Conservation (phyloP, 2,888 invertebrate species). For the Phlogophora meticulosa region DNA sequence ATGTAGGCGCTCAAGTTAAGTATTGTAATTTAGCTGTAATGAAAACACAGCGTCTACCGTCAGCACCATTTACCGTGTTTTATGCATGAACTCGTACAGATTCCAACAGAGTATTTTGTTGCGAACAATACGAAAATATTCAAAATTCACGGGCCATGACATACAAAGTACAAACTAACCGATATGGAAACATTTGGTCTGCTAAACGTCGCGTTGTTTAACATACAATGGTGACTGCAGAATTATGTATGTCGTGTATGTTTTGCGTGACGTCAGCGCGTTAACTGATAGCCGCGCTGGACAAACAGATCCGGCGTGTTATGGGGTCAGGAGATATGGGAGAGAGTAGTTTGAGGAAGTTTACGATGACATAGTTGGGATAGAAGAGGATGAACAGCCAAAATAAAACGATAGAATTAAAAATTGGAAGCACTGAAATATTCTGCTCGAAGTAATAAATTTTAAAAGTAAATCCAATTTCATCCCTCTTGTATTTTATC, state of each 20-base stretch:
- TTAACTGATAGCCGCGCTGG: conserved; percentile 48
- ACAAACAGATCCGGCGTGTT: conserved; percentile 56
- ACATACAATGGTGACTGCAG: conserved; percentile 58
- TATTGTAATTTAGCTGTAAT: conserved; percentile 28
- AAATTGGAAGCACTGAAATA: conserved; percentile 22
- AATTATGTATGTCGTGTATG: conserved; percentile 60
- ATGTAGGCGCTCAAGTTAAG: conserved; percentile 5
- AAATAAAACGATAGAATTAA: conserved; percentile 17
- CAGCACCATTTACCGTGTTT: conserved; percentile 21
- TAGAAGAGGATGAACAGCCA: background rate
- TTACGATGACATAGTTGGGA: background rate
- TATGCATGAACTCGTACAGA: conserved; percentile 36
- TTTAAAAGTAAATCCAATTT: conserved; percentile 31
- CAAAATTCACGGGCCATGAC: conserved; percentile 58
- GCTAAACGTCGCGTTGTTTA: conserved; percentile 50
- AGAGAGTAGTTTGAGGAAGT: conserved; percentile 28
- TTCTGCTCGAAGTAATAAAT: conserved; percentile 8
- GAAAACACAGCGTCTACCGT: conserved; percentile 25
- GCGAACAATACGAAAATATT: conserved; percentile 54
- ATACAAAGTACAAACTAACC: conserved; percentile 50
- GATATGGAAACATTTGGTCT: conserved; percentile 57
- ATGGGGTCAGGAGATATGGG: conserved; percentile 41
- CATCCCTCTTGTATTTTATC: conserved; percentile 29
- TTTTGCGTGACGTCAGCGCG: conserved; percentile 53
- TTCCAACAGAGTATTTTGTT: conserved; percentile 41